phyloP scores from a whole-genome alignment of 1,140 invertebrate species.

The Diabrotica virgifera region DNA sequence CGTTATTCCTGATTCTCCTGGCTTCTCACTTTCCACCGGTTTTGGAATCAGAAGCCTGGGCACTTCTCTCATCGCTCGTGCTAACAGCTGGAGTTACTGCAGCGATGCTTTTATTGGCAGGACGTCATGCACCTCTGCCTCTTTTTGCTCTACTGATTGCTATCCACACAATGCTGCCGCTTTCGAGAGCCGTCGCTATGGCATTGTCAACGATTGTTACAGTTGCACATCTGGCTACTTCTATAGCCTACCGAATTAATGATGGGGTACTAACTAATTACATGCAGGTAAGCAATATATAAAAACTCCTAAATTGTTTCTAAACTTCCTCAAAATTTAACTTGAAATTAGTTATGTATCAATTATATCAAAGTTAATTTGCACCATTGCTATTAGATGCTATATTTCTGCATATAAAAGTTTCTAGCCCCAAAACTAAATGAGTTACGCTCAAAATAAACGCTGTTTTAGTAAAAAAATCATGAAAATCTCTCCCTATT shows the following conservation, averaged over 20 bases:
- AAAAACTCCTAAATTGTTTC: too few species aligned
- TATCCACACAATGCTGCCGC: slow-evolving; percentile 69
- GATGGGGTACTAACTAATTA: slow-evolving; percentile 49
- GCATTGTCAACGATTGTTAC: slow-evolving; percentile 59
- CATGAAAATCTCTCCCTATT: too few species aligned
- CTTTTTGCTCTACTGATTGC: slow-evolving; percentile 65
- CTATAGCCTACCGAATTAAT: slow-evolving; percentile 50
- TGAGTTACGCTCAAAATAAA: too few species aligned
- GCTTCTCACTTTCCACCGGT: slow-evolving; percentile 54
- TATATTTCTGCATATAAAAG: too few species aligned
- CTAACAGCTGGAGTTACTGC: slow-evolving; percentile 51
- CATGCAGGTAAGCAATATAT: slow-evolving; percentile 50
- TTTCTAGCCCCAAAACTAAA: too few species aligned
- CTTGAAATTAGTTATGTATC: too few species aligned
- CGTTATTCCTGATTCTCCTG: slow-evolving; percentile 50
- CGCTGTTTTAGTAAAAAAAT: too few species aligned
- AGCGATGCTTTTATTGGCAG: slow-evolving; percentile 52
- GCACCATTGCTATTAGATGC: too few species aligned
- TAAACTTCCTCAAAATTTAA: too few species aligned
- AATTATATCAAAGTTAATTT: too few species aligned
- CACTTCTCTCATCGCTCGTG: slow-evolving; percentile 52
- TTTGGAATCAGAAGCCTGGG: slow-evolving; percentile 54
- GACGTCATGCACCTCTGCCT: slow-evolving; percentile 58
- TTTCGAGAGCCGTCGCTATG: slow-evolving; percentile 60
- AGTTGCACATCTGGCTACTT: slow-evolving; percentile 55